Evolutionary conservation across 2,888 invertebrate genomes (phyloP).

Genomic region (Stictocephala bisonia): DNA sequence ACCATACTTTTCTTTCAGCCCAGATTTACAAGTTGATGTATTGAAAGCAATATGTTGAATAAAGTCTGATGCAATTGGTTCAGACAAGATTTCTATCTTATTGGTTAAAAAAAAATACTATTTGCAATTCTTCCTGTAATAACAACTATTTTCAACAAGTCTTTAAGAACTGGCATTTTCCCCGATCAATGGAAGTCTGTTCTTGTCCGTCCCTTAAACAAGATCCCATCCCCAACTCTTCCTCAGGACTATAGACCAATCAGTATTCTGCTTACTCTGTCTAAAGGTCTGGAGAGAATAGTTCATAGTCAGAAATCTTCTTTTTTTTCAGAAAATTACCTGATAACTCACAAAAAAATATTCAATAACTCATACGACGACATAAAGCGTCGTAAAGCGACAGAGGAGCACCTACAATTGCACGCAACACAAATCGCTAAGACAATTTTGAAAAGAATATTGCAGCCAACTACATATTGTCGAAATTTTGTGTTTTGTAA

Average conservation of each 20-base stretch:
- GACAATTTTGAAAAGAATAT: too few relatives aligned
- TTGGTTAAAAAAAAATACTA: not conserved
- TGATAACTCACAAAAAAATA: too few relatives aligned
- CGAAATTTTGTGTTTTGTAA: too few relatives aligned
- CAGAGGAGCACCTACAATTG: too few relatives aligned
- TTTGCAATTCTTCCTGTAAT: not conserved
- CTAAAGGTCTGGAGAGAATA: slow-evolving; percentile 6
- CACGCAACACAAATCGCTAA: too few relatives aligned
- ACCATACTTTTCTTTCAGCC: not conserved
- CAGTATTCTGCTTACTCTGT: slow-evolving; percentile 14
- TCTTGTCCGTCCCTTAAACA: slow-evolving; percentile 2
- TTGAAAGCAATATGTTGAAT: not conserved
- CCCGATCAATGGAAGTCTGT: slow-evolving; percentile 14
- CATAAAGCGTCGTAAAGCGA: too few relatives aligned
- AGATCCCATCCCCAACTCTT: slow-evolving; percentile 4
- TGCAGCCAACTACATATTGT: too few relatives aligned
- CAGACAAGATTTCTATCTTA: not conserved
- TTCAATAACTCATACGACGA: too few relatives aligned
- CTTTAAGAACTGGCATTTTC: not conserved
- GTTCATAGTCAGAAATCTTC: not conserved
- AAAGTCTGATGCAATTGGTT: not conserved
- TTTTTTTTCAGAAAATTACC: not conserved
- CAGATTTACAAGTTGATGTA: not conserved
- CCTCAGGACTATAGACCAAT: slow-evolving; percentile 14
- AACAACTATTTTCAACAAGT: not conserved